Evolutionary conservation across 2,797 vertebrate species (phyloP).

Genomic region (Hydrolagus colliei): DNA sequence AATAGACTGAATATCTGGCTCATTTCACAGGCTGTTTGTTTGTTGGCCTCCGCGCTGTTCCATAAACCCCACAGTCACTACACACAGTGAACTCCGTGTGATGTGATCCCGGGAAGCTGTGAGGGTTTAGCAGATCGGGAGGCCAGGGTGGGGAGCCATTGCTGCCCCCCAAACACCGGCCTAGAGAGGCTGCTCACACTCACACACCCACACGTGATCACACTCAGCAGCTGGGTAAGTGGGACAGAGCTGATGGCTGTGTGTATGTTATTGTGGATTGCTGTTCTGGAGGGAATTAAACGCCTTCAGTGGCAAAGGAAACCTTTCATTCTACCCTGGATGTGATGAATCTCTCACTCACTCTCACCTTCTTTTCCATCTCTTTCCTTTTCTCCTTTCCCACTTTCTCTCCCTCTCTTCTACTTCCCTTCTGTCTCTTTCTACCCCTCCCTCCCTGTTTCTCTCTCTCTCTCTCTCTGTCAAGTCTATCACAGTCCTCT

Average conservation of each 20-base stretch:
- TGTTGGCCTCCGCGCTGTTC: no score
- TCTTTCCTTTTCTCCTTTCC: neutral
- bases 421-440: neutral
- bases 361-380: neutral
- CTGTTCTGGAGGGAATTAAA: conserved; percentile 44
- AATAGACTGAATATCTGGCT: no score
- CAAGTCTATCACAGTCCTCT: neutral
- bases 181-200: no score
- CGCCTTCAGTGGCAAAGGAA: conserved; percentile 46
- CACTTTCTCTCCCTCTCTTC: neutral
- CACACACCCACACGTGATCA: no score
- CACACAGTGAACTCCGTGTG: no score
- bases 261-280: conserved; percentile 49
- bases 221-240: conserved; percentile 14
- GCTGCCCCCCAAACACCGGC: no score
- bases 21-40: no score
- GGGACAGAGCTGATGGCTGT: conserved; percentile 37
- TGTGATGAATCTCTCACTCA: neutral
- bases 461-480: neutral
- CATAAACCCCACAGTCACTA: no score
- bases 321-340: conserved; percentile 39
- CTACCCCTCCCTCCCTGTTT: neutral
- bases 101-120: no score
- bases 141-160: no score
- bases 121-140: no score